Base-by-base conservation (phyloP, 2,888 invertebrate species). In the Ptychoptera contaminata region DNA sequence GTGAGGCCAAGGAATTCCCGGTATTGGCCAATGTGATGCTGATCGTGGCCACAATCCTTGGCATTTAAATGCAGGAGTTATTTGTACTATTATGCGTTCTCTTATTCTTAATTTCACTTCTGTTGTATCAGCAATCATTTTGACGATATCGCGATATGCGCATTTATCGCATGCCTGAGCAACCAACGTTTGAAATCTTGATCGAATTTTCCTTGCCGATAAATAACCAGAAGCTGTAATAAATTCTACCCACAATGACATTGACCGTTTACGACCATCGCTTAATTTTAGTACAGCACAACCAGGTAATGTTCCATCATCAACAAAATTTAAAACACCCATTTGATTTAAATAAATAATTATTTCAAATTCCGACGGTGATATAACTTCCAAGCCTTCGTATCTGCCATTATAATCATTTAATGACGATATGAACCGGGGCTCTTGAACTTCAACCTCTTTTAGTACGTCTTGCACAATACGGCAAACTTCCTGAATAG, bases 191-290 rank as follows among this genome's bases (percentile, higher is more conserved):
- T 91, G 93, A 67, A 96, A 94, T 11, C 94, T 72, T 38, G 92
- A 91, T 46, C 94, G 77, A 54, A 94, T 94, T 67, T 94, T 94
- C 37, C 93, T 71, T n/a, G 94, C 93, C 0, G 91, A 91, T 45
- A 94, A 68, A 63, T 94, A 94, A 5, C 94, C 94, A 5, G 90
- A 90, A 8, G 94, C 94, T 6, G 94, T 94, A 60, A 94, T 94
- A 70, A 94, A 94, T 68, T 94, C 94, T 44, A 94, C 93, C 94
- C 94, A 94, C 15, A 94, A 72, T 6, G 93, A 93, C 94, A 94
- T 94, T 55, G 92, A 92, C 45, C 94, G 77, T 63, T 94, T 94
- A 51, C 94, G 76, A 50, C 94, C 94, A 69, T 94, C 94, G 72
- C 88, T 88, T 35, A 93, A 72, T 65, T 94, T 94, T 40, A 94